phyloP scores from a whole-genome alignment of 2,797 vertebrate species.

The Acridotheres tristis region DNA sequence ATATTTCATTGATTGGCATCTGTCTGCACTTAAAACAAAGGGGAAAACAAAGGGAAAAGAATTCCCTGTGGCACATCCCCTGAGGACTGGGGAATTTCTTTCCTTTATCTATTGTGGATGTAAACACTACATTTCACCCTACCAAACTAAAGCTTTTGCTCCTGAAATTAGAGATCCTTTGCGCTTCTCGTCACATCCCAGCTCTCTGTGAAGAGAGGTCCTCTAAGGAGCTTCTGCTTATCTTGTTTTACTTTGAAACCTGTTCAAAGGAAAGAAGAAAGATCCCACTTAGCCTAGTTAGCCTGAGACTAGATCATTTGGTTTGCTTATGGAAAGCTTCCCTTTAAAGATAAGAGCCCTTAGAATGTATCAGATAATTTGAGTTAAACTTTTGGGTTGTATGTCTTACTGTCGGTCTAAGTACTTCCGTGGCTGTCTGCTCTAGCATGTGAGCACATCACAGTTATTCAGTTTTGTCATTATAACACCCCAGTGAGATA shows the following conservation, averaged over 20 bases:
- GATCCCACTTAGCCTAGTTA: conserved; percentile 61
- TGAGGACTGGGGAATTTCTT: conserved; percentile 34
- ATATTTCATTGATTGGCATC: conserved; percentile 45
- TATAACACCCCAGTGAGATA: conserved; percentile 28
- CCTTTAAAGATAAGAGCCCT: conserved; percentile 68
- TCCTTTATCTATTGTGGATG: conserved; percentile 63
- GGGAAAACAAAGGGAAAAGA: conserved; percentile 8
- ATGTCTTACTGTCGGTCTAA: neutral
- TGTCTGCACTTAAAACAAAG: conserved; percentile 16
- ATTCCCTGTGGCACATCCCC: neutral
- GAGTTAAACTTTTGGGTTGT: conserved; percentile 52
- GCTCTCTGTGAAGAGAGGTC: conserved; percentile 59
- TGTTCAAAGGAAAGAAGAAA: conserved; percentile 74
- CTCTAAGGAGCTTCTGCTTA: conserved; percentile 73
- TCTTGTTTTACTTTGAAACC: conserved; percentile 78
- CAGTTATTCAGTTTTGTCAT: conserved; percentile 40
- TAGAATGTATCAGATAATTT: conserved; percentile 64
- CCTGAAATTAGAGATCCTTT: conserved; percentile 65
- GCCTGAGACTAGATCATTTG: conserved; percentile 46
- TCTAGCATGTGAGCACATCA: conserved; percentile 19
- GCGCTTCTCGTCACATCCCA: conserved; percentile 63
- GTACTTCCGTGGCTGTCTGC: conserved; percentile 26
- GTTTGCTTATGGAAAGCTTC: conserved; percentile 60
- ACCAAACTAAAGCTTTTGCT: conserved; percentile 58
- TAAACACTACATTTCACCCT: conserved; percentile 38